Conservation (phyloP, 1,140 invertebrate species). For the Campodea augens region DNA sequence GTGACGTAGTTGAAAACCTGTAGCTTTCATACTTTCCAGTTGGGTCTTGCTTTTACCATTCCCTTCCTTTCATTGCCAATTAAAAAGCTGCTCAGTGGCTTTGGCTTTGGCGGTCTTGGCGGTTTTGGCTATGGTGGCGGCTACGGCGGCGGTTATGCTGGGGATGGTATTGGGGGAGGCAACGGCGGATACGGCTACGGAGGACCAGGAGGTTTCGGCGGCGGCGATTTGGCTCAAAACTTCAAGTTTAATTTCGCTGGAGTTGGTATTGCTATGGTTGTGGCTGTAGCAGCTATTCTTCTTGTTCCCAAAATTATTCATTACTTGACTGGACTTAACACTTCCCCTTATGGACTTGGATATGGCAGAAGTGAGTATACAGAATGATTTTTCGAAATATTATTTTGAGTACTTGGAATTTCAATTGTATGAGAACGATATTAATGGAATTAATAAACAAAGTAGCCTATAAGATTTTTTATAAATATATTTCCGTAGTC, state of each 20-base stretch:
- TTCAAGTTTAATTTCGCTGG: not conserved
- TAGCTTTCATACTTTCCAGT: too few relatives aligned
- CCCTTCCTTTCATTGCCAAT: not conserved
- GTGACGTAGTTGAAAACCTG: too few relatives aligned
- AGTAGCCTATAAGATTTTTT: too few relatives aligned
- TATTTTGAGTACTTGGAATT: too few relatives aligned
- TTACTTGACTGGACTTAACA: not conserved
- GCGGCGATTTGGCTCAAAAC: not conserved
- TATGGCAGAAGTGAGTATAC: not conserved
- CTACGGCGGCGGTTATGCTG: not conserved
- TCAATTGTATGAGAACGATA: too few relatives aligned
- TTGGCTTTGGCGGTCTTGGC: not conserved
- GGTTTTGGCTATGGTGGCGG: not conserved
- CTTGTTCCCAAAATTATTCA: not conserved
- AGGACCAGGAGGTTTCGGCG: not conserved
- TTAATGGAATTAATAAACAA: too few relatives aligned
- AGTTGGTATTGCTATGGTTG: not conserved
- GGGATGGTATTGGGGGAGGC: not conserved
- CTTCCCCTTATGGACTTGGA: not conserved
- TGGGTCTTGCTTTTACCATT: not conserved
- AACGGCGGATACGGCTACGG: not conserved
- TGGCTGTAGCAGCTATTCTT: not conserved
- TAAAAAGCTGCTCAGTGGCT: not conserved
- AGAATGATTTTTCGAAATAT: too few relatives aligned
- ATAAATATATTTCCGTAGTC: too few relatives aligned